Percentiles rank a stretch among this genome's conserved stretches.
Conservation (phyloP, 2,888 invertebrate genomes). For the Torymus tubicola region DNA sequence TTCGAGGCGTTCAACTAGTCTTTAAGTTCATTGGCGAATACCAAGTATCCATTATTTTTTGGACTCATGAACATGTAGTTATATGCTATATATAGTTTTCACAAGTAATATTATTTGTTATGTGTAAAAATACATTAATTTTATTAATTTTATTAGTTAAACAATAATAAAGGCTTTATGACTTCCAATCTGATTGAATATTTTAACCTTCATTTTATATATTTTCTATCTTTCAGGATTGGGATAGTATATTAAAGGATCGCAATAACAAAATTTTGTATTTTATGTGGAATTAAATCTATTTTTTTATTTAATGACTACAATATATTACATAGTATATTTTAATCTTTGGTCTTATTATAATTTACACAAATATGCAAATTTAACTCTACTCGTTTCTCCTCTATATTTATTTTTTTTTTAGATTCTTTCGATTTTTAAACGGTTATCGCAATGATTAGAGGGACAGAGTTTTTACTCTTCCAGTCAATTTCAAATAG, state of each 20-base stretch:
- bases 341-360: slow-evolving; percentile 66
- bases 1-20: too few species aligned
- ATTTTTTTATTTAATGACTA: slow-evolving; percentile 59
- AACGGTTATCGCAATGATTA: slow-evolving; percentile 42
- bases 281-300: slow-evolving; percentile 58
- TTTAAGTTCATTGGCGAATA: not conserved
- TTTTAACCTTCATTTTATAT: not conserved
- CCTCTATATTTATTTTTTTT: slow-evolving; percentile 41
- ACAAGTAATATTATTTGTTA: slow-evolving; percentile 59
- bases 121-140: slow-evolving; percentile 52
- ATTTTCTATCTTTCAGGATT: not conserved
- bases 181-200: slow-evolving; percentile 41
- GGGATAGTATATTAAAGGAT: not conserved
- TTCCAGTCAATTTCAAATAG: not conserved
- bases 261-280: slow-evolving; percentile 12
- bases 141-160: slow-evolving; percentile 39
- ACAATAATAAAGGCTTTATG: slow-evolving; percentile 7
- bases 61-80: slow-evolving; percentile 47
- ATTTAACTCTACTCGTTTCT: slow-evolving; percentile 53
- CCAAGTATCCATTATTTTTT: slow-evolving; percentile 27
- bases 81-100: slow-evolving; percentile 58
- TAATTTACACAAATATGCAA: slow-evolving; percentile 59
- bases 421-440: slow-evolving; percentile 52
- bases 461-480: not conserved
- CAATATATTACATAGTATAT: slow-evolving; percentile 62